phyloP scores from a whole-genome alignment of 1,140 invertebrate species.

The Drosophila orena region DNA sequence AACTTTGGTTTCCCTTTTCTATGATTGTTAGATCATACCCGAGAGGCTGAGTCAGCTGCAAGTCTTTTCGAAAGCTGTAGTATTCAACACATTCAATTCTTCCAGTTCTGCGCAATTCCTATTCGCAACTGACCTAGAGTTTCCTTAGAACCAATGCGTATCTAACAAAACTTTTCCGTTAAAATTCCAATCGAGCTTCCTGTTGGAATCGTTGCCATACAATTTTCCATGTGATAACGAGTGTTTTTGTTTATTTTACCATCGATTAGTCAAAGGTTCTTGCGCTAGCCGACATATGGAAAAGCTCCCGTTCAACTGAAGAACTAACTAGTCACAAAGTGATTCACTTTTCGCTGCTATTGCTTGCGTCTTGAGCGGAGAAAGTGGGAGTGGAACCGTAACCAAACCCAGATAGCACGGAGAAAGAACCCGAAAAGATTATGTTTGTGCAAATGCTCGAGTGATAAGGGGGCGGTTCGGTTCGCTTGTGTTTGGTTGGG shows the following conservation, averaged over 20 bases:
- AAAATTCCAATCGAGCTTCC: conserved; percentile 1
- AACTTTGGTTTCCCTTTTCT: conserved; percentile 38
- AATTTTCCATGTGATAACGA: conserved; percentile 14
- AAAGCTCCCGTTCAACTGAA: conserved; percentile 1
- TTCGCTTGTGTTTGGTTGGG: no score
- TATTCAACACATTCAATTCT: not conserved
- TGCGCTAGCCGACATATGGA: conserved; percentile 6
- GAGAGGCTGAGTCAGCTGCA: conserved; percentile 6
- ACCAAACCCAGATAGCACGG: conserved; percentile 27
- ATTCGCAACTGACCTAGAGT: no score
- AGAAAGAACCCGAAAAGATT: conserved; percentile 45
- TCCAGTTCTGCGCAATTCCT: no score
- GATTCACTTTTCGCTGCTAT: conserved; percentile 18
- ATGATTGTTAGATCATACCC: conserved; percentile 5
- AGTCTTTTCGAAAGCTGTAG: not conserved
- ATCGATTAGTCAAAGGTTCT: conserved; percentile 40
- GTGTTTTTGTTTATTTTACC: conserved; percentile 10
- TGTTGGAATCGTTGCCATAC: not conserved
- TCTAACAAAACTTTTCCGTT: not conserved
- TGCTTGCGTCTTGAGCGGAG: conserved; percentile 18
- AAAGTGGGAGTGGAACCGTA: conserved; percentile 40
- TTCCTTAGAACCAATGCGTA: no score
- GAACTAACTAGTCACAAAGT: conserved; percentile 26
- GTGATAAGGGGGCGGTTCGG: conserved; percentile 10
- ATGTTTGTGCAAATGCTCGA: conserved; percentile 15